Base-by-base conservation (phyloP, 2,113 vertebrate species). In the Gambusia affinis region DNA sequence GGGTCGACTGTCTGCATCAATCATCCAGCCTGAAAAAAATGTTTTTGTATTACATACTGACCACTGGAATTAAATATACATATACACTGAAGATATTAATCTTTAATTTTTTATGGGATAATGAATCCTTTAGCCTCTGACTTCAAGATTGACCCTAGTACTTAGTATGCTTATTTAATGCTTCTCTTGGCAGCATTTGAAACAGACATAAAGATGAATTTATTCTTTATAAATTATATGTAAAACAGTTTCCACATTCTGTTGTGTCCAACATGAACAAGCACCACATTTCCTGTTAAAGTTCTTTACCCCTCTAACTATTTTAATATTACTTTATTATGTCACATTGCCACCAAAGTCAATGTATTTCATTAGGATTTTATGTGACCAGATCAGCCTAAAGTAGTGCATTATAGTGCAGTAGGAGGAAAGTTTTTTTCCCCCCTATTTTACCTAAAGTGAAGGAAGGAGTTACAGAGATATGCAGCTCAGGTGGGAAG, bases 1-100 rank as follows among this genome's bases (percentile, higher is more conserved):
- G 5, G 98, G 97, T 67, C 98, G 94, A 90, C 97, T 99, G 86
- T 99, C 98, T 72, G 98, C 97, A 89, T 99, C 98, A 70, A 99
- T 99, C 98, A 99, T 99, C 98, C 98, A 99, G 87, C 98, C 98
- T 99, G 86, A 65, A 81, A 82, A 30, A 47, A 47, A 65, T 42
- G 1, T 14, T 1, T 54, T 33, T 57, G 30, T 12, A 27, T 75
- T 47, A 81, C 7, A 19, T 47, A 47, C 44, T 28, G 28, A 66
- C 35, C 60, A 63, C 1, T 14, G n/a, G 63, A n/a, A 65, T 14
- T 39, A 27, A 37, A 39, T 12, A 39, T 47, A 47, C 44, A 47
- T 47, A 47, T 19, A 47, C 44, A 4, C 44, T 47, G 39, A 14
- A 15, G 39, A 42, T 15, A 42, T 42, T 42, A 42, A 42, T 15